These are phyloP conservation scores for Podargus strigoides DNA, from an alignment of 2,797 vertebrate genomes.

Conservation along the genomic window DNA sequence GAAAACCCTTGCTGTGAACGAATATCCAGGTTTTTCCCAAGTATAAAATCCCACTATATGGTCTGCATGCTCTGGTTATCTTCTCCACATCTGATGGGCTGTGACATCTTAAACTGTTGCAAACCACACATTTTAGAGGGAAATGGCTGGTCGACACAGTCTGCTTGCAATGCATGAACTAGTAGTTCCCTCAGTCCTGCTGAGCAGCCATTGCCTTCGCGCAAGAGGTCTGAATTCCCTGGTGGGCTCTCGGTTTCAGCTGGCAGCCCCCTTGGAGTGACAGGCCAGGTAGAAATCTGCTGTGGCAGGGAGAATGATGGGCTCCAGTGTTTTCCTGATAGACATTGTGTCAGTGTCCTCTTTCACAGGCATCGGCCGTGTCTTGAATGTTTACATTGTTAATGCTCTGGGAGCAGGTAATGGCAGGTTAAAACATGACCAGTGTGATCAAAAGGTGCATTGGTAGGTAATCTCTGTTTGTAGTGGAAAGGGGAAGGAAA, in stretches of 20 bases:
- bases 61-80: neutral
- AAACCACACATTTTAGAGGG: constrained; percentile 70
- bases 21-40: neutral
- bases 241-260: constrained; percentile 75
- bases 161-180: constrained; percentile 57
- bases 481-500: neutral
- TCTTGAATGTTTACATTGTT: constrained; percentile 56
- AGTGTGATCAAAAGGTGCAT: neutral
- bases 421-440: constrained; percentile 47
- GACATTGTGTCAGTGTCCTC: neutral
- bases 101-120: constrained; percentile 74
- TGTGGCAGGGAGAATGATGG: neutral
- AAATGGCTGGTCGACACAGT: constrained; percentile 38
- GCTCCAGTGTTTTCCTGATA: constrained; percentile 9
- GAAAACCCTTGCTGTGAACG: neutral
- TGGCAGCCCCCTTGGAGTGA: constrained; percentile 34
- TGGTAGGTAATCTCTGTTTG: neutral
- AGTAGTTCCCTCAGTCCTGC: constrained; percentile 67
- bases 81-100: constrained; percentile 59
- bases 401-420: neutral
- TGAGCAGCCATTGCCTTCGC: neutral
- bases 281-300: constrained; percentile 23
- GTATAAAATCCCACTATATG: fast-evolving
- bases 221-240: constrained; percentile 74
- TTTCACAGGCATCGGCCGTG: constrained; percentile 29